These are phyloP conservation scores for Harpagifer antarcticus DNA, from an alignment of 2,797 vertebrate genomes.

Conservation along the genomic window DNA sequence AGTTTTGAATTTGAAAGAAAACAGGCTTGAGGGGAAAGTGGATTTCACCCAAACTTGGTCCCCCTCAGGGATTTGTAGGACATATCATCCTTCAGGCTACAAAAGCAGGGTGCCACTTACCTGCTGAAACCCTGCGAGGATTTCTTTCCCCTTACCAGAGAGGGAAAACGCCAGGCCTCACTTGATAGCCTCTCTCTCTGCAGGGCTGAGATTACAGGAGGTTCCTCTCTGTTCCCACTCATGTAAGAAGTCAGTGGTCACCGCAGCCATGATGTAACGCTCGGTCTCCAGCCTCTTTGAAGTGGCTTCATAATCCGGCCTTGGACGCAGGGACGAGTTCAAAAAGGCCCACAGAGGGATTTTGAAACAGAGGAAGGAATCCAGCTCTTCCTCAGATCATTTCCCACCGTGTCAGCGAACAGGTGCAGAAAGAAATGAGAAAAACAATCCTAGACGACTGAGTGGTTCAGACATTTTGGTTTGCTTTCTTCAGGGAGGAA, in stretches of 20 bases:
- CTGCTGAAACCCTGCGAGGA: conserved; percentile 49
- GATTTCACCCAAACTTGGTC: conserved; percentile 10
- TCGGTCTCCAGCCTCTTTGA: conserved; percentile 62
- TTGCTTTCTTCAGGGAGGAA: conserved; percentile 4
- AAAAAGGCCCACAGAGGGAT: conserved; percentile 60
- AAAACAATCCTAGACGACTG: conserved; percentile 30
- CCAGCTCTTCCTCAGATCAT: conserved; percentile 64
- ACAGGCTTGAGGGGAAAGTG: conserved; percentile 17
- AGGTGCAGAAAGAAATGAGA: background rate
- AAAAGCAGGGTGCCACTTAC: conserved; percentile 60
- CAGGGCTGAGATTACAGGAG: conserved; percentile 73
- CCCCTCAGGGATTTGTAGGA: conserved; percentile 38
- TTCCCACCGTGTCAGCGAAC: conserved; percentile 57
- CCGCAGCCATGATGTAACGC: conserved; percentile 54
- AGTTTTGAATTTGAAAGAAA: conserved; percentile 24
- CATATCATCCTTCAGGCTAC: conserved; percentile 40
- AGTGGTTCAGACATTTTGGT: conserved; percentile 37
- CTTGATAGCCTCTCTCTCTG: conserved; percentile 70
- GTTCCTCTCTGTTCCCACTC: conserved; percentile 65
- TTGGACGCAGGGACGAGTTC: conserved; percentile 51
- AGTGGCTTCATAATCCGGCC: conserved; percentile 67
- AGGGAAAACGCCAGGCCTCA: conserved; percentile 42
- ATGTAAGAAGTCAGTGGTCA: conserved; percentile 51
- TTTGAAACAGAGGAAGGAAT: conserved; percentile 59
- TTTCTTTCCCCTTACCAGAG: conserved; percentile 5